Base-by-base conservation (phyloP, 2,888 invertebrate species). In the Epistrophella euchroma region DNA sequence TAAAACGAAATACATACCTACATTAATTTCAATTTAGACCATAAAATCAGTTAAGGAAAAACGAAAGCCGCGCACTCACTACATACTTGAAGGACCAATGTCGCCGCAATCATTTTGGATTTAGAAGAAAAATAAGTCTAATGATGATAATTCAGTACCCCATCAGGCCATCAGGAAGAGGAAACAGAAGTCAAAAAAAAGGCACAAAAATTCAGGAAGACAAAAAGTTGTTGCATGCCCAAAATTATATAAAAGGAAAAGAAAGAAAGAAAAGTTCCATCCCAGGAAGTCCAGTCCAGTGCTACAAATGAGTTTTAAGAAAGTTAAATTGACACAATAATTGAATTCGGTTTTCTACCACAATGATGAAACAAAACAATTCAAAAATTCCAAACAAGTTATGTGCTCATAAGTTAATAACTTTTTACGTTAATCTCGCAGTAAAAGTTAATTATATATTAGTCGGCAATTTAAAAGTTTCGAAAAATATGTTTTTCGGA, bases 1-100 rank as follows among this genome's bases (percentile, higher is more conserved):
- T 68, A 58, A 72, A 35, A 82, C 19, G 28, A 37, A 58, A 15
- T 77, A 52, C 52, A 25, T 28, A 15, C 25, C 28, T 7, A 66
- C 66, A 77, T 82, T 72, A 72, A 77, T 72, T 82, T 76, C 40
- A 58, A 72, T 76, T 82, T 43, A 62, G 43, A 80, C 35, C 68
- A 35, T 17, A 52, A 74, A 73, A 74, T 68, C 50, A 77, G 71
- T 77, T 73, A 37, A 76, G 22, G 22, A 19, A 60, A 68, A 19
- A 37, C 28, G 32, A 50, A 58, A n/a, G n/a, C n/a, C n/a, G n/a
- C n/a, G n/a, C n/a, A n/a, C n/a, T n/a, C n/a, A 43, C 11, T 32
- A 11, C 11, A 13, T 19, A 37, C 19, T 56, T 17, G 35, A 56
- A 10, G 15, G 52, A 52, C 52, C n/a, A 28, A 25, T 28, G 52